Evolutionary conservation across 2,797 vertebrate species (phyloP).

Genomic region (Fundulus diaphanus): DNA sequence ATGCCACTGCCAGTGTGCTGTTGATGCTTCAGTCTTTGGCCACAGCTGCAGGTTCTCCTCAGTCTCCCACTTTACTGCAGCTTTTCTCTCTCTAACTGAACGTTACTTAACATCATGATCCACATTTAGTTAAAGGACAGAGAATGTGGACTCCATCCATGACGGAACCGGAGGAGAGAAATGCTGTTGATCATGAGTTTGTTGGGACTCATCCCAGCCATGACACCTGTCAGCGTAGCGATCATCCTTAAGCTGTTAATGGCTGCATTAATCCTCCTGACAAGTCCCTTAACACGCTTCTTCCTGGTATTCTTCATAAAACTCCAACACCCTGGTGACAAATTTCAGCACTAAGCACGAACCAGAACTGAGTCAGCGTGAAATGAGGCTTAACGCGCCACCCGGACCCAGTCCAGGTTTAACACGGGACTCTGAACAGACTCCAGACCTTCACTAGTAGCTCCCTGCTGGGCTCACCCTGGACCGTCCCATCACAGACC

Average conservation of each 20-base stretch:
- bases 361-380: neutral
- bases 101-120: neutral
- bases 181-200: neutral
- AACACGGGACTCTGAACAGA: neutral
- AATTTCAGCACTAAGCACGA: neutral
- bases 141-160: neutral
- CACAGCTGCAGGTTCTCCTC: no score
- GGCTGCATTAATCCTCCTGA: neutral
- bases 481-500: no score
- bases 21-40: no score
- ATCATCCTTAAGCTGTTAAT: conserved; percentile 15
- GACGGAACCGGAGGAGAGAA: neutral
- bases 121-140: no score
- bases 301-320: neutral
- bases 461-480: no score
- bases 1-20: no score
- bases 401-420: neutral
- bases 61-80: neutral
- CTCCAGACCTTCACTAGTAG: no score
- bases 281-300: neutral
- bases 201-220: no score
- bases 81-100: neutral
- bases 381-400: no score
- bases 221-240: neutral
- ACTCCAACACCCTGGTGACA: conserved; percentile 19